Conservation (phyloP, 2,797 vertebrate species). For the Gymnopithys bicolor region DNA sequence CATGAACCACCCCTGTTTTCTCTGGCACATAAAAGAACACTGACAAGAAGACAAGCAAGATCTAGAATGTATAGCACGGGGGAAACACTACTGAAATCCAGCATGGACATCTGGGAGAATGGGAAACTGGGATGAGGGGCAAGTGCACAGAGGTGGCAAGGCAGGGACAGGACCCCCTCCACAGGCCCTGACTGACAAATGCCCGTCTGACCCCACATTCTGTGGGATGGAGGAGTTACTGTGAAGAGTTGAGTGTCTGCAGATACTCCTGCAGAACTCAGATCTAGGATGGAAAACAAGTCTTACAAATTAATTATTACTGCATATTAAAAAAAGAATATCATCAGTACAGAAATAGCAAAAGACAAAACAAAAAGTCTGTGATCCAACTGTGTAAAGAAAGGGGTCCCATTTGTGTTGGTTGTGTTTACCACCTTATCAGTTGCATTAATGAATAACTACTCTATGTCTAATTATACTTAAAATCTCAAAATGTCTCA, state of each 20-base stretch:
- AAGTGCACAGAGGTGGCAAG: fast-evolving
- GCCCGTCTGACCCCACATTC: fast-evolving
- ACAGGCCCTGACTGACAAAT: not conserved
- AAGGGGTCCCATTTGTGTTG: not conserved
- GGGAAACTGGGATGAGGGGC: not conserved
- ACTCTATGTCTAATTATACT: not conserved
- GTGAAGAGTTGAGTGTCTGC: not conserved
- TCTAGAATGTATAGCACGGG: not conserved
- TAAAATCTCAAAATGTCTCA: not conserved
- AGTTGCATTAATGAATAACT: not conserved
- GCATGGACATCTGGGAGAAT: not conserved
- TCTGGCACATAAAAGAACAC: not conserved
- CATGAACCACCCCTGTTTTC: not conserved
- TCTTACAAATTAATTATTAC: not conserved
- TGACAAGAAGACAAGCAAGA: not conserved
- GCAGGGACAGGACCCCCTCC: not conserved
- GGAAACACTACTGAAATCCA: not conserved
- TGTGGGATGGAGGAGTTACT: not conserved
- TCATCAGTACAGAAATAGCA: not conserved
- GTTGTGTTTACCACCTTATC: not conserved
- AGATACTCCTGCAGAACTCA: not conserved
- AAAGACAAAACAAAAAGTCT: not conserved
- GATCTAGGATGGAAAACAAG: not conserved
- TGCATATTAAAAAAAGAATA: not conserved
- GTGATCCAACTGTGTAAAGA: not conserved